Evolutionary conservation across 2,888 invertebrate genomes (phyloP).

Genomic region (Myopa testacea): DNA sequence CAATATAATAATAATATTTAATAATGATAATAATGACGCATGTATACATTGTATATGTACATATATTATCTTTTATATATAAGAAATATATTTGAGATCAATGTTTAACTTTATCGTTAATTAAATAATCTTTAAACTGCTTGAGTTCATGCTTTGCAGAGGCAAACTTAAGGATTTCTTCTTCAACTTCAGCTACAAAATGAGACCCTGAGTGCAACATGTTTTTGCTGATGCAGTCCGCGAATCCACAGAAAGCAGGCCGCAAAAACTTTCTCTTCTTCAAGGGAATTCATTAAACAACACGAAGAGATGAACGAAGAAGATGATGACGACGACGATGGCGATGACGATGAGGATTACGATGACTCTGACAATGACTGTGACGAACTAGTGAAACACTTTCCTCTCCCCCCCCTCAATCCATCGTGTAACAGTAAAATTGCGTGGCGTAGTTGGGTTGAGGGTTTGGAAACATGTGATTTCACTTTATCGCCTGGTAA

Average conservation of each 20-base stretch:
- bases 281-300: neutral
- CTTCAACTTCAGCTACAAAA: no score
- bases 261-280: slow-evolving; percentile 18
- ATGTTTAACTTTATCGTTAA: no score
- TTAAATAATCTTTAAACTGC: no score
- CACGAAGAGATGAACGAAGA: neutral
- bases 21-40: no score
- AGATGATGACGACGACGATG: neutral
- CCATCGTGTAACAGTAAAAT: neutral
- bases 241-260: neutral
- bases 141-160: no score
- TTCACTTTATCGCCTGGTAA: slow-evolving; percentile 36
- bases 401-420: neutral
- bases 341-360: neutral
- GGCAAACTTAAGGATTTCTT: no score
- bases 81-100: no score
- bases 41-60: no score
- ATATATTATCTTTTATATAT: no score
- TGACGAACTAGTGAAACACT: neutral
- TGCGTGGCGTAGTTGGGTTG: neutral
- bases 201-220: no score
- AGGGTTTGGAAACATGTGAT: slow-evolving; percentile 37
- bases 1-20: no score
- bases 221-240: no score
- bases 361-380: neutral